Percentiles rank a stretch among this genome's conserved stretches.
These are phyloP conservation scores for Eustalomyia histrio DNA, from an alignment of 2,888 invertebrate genomes.

Conservation along the genomic window DNA sequence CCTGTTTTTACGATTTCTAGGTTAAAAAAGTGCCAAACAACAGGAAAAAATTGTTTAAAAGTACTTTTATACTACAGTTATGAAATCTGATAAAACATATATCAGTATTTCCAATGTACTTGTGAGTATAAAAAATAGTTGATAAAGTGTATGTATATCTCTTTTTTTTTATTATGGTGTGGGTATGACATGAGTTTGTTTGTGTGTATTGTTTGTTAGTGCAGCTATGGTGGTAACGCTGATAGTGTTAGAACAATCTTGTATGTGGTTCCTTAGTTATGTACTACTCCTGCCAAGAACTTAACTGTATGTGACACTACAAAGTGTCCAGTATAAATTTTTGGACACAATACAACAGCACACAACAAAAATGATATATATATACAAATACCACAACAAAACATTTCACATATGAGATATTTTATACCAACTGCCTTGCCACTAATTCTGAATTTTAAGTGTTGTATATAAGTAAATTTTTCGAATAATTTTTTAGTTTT, in stretches of 20 bases:
- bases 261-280: conserved; percentile 20
- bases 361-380: not conserved
- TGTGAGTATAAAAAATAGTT: not conserved
- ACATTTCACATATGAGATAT: conserved; percentile 22
- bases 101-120: not conserved
- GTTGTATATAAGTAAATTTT: too few relatives aligned
- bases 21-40: too few relatives aligned
- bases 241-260: conserved; percentile 25
- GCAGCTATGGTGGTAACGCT: not conserved
- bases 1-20: too few relatives aligned
- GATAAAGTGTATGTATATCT: conserved; percentile 1
- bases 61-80: too few relatives aligned
- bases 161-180: not conserved
- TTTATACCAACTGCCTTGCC: too few relatives aligned
- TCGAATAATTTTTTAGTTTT: too few relatives aligned
- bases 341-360: conserved; percentile 9
- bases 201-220: not conserved
- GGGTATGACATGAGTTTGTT: conserved; percentile 5
- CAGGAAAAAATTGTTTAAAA: too few relatives aligned
- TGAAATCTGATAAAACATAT: too few relatives aligned
- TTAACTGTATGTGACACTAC: conserved; percentile 42
- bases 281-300: conserved; percentile 15
- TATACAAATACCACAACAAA: conserved; percentile 15
- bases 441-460: too few relatives aligned
- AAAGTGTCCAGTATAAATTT: conserved; percentile 44